Evolutionary conservation across 2,888 invertebrate species (phyloP).

Genomic region (Tolmerus cingulatus): DNA sequence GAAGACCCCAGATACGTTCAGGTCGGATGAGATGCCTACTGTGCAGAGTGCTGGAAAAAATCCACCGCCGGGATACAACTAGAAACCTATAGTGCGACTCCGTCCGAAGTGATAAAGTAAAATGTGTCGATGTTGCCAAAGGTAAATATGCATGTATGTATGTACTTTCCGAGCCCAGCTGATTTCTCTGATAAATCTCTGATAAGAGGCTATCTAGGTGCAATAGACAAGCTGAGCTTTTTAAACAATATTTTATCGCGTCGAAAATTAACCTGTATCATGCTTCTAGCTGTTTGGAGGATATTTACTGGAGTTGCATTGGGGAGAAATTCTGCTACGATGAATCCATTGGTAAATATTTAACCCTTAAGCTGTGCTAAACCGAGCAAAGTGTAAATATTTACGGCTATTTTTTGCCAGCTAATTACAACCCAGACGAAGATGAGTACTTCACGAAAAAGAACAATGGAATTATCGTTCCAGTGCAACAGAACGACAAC

Average conservation of each 20-base stretch:
- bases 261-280: background rate
- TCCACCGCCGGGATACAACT: background rate
- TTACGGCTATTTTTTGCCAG: constrained; percentile 51
- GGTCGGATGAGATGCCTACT: background rate
- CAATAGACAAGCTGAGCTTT: constrained; percentile 38
- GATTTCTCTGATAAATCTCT: background rate
- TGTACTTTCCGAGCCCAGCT: background rate
- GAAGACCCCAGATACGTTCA: background rate
- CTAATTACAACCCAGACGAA: constrained; percentile 64
- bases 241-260: constrained; percentile 4
- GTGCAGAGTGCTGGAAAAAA: background rate
- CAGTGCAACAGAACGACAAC: constrained; percentile 55
- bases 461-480: constrained; percentile 54
- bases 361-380: background rate
- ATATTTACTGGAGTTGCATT: constrained; percentile 76
- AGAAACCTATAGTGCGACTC: background rate
- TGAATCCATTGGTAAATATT: constrained; percentile 69
- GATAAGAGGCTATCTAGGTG: background rate
- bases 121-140: constrained; percentile 63
- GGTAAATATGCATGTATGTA: constrained; percentile 54
- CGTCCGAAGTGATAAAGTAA: constrained; percentile 42
- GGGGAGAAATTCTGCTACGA: constrained; percentile 79
- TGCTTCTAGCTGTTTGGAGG: constrained; percentile 70
- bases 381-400: background rate
- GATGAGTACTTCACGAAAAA: constrained; percentile 60